Percentiles rank a stretch among this genome's conserved stretches.
Evolutionary conservation across 2,888 invertebrate genomes (phyloP).

Genomic region (Megastigmus dorsalis): DNA sequence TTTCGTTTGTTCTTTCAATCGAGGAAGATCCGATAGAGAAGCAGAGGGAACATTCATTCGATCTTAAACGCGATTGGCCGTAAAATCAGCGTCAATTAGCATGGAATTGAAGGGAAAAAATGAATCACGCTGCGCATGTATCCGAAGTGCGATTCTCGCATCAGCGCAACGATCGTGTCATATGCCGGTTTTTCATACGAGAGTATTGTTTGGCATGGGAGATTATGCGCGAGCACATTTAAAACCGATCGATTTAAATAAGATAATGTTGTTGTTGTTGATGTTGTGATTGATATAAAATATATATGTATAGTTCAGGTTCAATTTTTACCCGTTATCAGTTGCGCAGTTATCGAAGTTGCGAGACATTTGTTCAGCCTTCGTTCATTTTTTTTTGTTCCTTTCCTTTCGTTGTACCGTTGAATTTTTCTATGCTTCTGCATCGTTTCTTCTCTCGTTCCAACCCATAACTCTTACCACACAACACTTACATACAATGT

Average conservation of each 20-base stretch:
- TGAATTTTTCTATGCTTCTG: constrained; percentile 1
- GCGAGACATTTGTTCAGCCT: constrained; percentile 13
- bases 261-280: constrained; percentile 26
- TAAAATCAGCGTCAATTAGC: constrained; percentile 38
- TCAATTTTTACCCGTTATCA: constrained; percentile 12
- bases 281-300: constrained; percentile 21
- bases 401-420: neutral
- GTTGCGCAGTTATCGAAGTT: constrained; percentile 30
- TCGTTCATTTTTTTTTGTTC: neutral
- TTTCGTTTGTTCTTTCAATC: neutral
- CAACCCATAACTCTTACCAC: neutral
- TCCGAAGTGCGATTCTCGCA: constrained; percentile 6
- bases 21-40: neutral
- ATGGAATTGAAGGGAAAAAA: constrained; percentile 12
- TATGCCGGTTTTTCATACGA: neutral
- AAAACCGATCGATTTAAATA: neutral
- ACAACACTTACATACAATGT: neutral
- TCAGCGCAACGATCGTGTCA: constrained; percentile 3
- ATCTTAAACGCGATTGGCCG: constrained; percentile 19
- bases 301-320: constrained; percentile 3
- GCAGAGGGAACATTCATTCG: neutral
- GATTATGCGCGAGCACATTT: too few species aligned
- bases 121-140: too few species aligned
- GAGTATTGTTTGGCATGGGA: neutral
- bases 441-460: constrained; percentile 17